Evolutionary conservation across 2,797 vertebrate genomes (phyloP), one percentile per base, ranked within the genome.

Genomic region (Cryptoprocta ferox): DNA sequence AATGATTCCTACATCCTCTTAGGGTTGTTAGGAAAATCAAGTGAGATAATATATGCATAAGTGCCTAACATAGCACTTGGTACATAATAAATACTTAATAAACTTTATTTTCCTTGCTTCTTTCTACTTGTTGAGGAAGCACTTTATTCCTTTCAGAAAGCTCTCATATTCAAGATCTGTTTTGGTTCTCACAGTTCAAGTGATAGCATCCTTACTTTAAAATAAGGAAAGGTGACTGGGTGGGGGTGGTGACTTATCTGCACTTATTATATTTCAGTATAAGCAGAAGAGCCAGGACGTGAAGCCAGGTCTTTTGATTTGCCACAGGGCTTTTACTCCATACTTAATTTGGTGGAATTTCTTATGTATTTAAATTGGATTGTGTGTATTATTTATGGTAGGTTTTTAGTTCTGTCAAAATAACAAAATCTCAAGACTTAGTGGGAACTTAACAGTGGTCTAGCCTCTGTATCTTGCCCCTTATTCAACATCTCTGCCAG

Each of bases 401-500:
- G 78, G 8, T 76, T 68, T 78, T 96, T 87, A 82, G 53, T 94
- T 88, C 53, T 92, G 42, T 89, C 65, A 94, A 65, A 70, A 88
- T 83, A 94, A 50, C 13, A 68, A 84, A 78, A 35, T 85, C 18
- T 83, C 26, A 84, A 50, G 50, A 84, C 21, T 89, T 59, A 42
- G 26, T 85, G 26, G 35, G 32, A 91, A 56, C 9, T 81, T 48
- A 88, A 70, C 6, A 76, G n/a, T 78, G 39, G 21, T 30, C 13
- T 59, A 37, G 63, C 42, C 6, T 89, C 32, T 94, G 13, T 88
- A 53, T 68, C 63, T 92, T 81, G 63, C 28, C 19, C 32, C 5
- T 42, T 78, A 59, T 63, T 65, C 35, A 63, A 24, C 11, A 70
- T 82, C n/a, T 75, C 88, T 87, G n/a, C 45, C 73, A 61, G 32